Base-by-base conservation (phyloP, 2,797 vertebrate species). In the Sebastes matsubarae region DNA sequence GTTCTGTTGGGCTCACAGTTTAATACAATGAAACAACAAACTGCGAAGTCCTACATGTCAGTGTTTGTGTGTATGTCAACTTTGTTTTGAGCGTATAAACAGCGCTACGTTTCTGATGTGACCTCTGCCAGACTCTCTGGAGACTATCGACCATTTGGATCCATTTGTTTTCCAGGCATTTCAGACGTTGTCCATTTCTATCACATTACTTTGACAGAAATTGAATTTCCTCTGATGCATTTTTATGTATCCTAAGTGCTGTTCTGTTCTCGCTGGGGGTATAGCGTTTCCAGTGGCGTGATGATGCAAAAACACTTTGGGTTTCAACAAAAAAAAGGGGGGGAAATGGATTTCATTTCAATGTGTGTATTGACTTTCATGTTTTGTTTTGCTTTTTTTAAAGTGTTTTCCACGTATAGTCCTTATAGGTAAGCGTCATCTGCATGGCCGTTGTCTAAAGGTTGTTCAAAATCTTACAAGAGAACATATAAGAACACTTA, bases 141-240 rank as follows among this genome's bases (percentile, higher is more conserved):
- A 94, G 91, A 86, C 93, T 78, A 93, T 93, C 82, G 89, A 93
- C 92, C 91, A 89, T 81, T 90, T 82, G 71, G 79, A 89, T 93
- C 89, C 93, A 94, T 94, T 94, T 94, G 92, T 94, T 95, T 94
- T 91, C 70, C 87, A 89, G 85, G 77, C 92, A 85, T 94, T 94
- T 94, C 90, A 92, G 91, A 93, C 91, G 13, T 84, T 93, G 94
- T 93, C 93, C 93, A 94, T 94, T 95, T 94, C 90, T 94, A 95
- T 95, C 93, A 93, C 93, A 94, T 95, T 95, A 95, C 93, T 92
- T 90, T 90, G 89, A 94, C 92, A 93, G 90, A 94, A 95, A 95
- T 95, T 95, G 89, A 94, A 95, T 95, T 95, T 94, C 85, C 94
- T 93, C 84, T 88, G 92, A 93, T 94, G 94, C 92, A 93, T 95